Percentiles rank a stretch among this genome's conserved stretches.
phyloP scores from a whole-genome alignment of 2,113 vertebrate genomes.

The Anarrhichthys ocellatus region DNA sequence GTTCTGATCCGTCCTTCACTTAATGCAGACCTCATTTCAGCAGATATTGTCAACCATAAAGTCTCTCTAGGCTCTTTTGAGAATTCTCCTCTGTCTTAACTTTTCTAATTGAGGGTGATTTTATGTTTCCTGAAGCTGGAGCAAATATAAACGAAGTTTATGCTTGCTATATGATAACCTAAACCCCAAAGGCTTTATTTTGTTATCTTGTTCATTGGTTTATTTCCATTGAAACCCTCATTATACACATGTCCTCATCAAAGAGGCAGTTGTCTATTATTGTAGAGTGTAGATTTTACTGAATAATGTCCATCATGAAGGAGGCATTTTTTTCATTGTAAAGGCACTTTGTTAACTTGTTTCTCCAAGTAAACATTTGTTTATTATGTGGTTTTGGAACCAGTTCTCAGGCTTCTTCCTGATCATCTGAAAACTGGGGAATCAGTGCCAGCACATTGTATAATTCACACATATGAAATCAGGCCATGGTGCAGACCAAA shows the following conservation, averaged over 20 bases:
- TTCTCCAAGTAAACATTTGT: neutral
- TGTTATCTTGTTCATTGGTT: neutral
- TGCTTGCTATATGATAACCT: neutral
- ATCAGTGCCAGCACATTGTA: neutral
- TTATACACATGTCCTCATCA: neutral
- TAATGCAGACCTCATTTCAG: neutral
- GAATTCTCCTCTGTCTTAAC: neutral
- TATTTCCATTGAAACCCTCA: neutral
- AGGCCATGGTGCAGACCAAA: neutral
- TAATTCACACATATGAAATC: neutral
- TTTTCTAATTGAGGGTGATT: constrained; percentile 2
- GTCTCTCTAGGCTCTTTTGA: neutral
- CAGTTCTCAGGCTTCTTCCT: neutral
- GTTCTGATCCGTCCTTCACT: neutral
- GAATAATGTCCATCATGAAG: neutral
- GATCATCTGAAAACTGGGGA: neutral
- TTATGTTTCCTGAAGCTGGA: neutral
- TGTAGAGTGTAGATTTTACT: neutral
- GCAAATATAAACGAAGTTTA: neutral
- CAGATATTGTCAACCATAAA: neutral
- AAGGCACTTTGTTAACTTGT: neutral
- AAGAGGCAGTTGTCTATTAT: neutral
- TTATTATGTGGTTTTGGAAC: neutral
- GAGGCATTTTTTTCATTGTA: neutral
- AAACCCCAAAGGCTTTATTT: neutral